Base-by-base conservation (phyloP, 2,888 invertebrate genomes). In the Criorhina ranunculi region DNA sequence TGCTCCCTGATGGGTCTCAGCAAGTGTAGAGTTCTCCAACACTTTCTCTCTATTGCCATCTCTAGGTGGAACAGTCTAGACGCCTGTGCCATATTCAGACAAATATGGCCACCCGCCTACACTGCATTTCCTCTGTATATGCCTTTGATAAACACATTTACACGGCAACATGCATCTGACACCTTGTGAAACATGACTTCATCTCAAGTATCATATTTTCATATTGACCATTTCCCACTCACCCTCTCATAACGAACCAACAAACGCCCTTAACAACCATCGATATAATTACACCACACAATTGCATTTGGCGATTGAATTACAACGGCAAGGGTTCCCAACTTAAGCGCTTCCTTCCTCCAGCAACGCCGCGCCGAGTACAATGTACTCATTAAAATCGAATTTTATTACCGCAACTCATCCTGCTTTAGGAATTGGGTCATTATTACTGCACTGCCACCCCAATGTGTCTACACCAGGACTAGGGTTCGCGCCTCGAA, bases 261-360 rank as follows among this genome's bases (percentile, higher is more conserved):
- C 33, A 51, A 24, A 5, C 29, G 17, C 49, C 8, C 64, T 31
- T 17, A 5, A 35, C 35, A 46, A 37, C 17, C 37, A 59, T 29
- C 46, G 17, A 35, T 37, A 29, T 51, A 51, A 62, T 62, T 42
- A 64, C 33, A 60, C 75, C 64, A 66, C 75, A 75, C 46, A 42
- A 51, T 49, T 57, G 57, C 49, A 37, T 35, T 49, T 12, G 1
- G 19, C 66, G 66, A 76, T 76, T 66, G 57, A 76, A 76, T 76
- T 66, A 76, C 66, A 57, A 57, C 31, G 24, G 24, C 24, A 1
- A 24, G 24, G 24, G 24, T 3, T 44, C 6, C 29, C 53, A 31
- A 29, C 57, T 37, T 11, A 72, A 60, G 12, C 64, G 35, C 66
- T 66, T 75, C 75, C 66, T 57, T 66, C 66, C 44, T 46, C 5